Base-by-base conservation (phyloP, 2,113 vertebrate species). In the Paradisaea rubra region DNA sequence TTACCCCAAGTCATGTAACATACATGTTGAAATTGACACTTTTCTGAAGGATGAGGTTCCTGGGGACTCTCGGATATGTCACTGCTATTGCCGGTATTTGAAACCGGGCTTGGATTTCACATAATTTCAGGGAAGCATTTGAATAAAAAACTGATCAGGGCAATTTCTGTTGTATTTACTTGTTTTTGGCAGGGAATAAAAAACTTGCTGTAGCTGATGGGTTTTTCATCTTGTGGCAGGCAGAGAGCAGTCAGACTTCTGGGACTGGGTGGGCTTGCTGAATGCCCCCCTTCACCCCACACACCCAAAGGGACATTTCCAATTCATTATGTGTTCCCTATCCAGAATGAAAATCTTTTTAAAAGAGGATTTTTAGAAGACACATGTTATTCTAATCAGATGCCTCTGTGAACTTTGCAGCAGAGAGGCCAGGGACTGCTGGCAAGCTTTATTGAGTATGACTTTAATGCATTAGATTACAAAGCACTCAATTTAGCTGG, bases 401-500 rank as follows among this genome's bases (percentile, higher is more conserved):
- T 92, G 50, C 89, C 78, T 78, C 63, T 56, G 68, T 93, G 94
- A 91, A 94, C 84, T 94, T 76, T 53, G 37, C 65, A 95, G 76
- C 86, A 93, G 61, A 87, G 91, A 74, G 56, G 87, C 82, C 50
- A 68, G 76, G 39, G 70, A 81, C 77, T 69, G 52, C 59, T 95
- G 91, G 87, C 94, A 96, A 84, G 73, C 93, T 91, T 96, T 88
- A 96, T 3, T 93, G 94, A 92, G 77, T 95, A 95, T 94, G 93
- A 95, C 84, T 97, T 97, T 93, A 96, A 91, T 91, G 60, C 39
- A 94, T 97, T 97, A 91, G 91, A 94, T 94, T 95, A 96, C 91
- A 97, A 97, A 96, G 89, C 94, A 96, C 76, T 96, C 94, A 89
- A 27, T 96, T 96, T 89, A 95, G 90, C 90, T 84, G 74, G 81